Conservation (phyloP, 2,888 invertebrate species). For the Trichopria drosophilae region DNA sequence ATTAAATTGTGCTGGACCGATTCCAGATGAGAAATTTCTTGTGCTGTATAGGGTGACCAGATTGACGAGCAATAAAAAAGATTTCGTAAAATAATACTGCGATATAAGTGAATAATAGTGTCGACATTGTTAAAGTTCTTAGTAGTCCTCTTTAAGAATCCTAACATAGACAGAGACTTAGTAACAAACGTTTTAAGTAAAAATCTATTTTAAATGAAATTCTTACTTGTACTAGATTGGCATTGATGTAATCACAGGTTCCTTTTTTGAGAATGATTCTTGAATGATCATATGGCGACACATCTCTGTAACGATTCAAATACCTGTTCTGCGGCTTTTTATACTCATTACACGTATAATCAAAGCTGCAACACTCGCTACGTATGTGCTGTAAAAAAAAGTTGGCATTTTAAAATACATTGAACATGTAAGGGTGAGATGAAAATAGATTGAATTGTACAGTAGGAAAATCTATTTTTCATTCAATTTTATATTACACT, state of each 20-base stretch:
- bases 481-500: no score
- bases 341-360: constrained; percentile 71
- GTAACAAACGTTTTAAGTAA: constrained; percentile 1
- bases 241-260: constrained; percentile 89
- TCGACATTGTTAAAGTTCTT: no score
- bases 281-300: constrained; percentile 93
- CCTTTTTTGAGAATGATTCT: constrained; percentile 77
- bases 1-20: no score
- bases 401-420: no score
- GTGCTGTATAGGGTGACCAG: no score
- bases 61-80: constrained; percentile 5
- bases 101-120: constrained; percentile 5
- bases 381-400: constrained; percentile 71
- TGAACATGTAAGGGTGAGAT: no score
- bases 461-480: no score
- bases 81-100: not conserved
- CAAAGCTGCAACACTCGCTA: constrained; percentile 68
- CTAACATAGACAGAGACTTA: not conserved
- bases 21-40: no score
- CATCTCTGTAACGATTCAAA: constrained; percentile 91
- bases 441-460: no score
- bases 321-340: constrained; percentile 76
- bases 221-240: constrained; percentile 81
- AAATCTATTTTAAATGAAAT: constrained; percentile 1
- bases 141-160: constrained; percentile 12